Base-by-base conservation (phyloP, 2,888 invertebrate genomes). In the Rutpela maculata region DNA sequence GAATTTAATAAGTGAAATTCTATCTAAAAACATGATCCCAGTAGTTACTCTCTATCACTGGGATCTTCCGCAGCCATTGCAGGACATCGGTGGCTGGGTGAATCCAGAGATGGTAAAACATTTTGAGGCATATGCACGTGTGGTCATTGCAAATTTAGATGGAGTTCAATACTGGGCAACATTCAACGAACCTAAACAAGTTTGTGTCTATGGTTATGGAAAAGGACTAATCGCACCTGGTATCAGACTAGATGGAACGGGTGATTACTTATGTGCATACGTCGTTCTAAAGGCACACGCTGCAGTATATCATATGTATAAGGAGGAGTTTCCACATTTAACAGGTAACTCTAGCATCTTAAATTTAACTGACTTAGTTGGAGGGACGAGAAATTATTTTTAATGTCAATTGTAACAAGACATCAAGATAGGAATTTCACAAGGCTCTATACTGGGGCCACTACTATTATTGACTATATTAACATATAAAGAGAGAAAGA, bases 211-310 rank as follows among this genome's bases (percentile, higher is more conserved):
- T 17, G 76, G 76, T 7, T 72, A 74, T 35, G 92, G 91, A 9
- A 38, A 22, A 43, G 81, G 76, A 31, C 18, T 18, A 15, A 67
- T 78, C 9, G 89, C 90, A 9, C 90, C 90, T 3, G 86, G 84
- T 3, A 78, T 91, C 50, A 82, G 83, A 17, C 75, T 81, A 22
- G 75, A 77, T 63, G 93, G 93, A 6, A 84, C 91, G 18, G 92
- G 91, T 0, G 92, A 92, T 68, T 95, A 95, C 87, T 86, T 92
- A 69, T 94, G 93, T 78, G 90, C 90, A 0, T 94, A 94, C 85
- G 93, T 93, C 83, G 88, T 93, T 74, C 87, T 95, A 19, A 88
- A 93, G 76, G 93, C 94, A 0, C 95, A 95, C 86, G 93, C 93
- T 0, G 91, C 90, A 72, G 93, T 91, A 0, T 95, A 93, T 85